Evolutionary conservation across 2,888 invertebrate species (phyloP), one percentile per base, ranked within the genome.

Genomic region (Incurvaria masculella): DNA sequence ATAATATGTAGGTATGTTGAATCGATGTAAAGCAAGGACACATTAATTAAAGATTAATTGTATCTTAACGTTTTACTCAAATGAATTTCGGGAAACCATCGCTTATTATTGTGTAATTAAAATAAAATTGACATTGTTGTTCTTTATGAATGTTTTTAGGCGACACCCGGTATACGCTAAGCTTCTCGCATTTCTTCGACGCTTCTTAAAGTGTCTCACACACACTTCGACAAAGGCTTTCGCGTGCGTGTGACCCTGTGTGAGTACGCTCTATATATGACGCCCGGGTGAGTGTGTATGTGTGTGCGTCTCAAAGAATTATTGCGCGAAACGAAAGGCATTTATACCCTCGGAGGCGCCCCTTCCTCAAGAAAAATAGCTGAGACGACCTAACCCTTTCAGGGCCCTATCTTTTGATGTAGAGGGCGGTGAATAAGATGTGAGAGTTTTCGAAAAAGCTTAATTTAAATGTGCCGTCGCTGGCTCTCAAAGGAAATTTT

Each of bases 141-240:
- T n/a, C n/a, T n/a, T n/a, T n/a, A n/a, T n/a, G n/a, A n/a, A n/a
- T n/a, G n/a, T n/a, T n/a, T n/a, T n/a, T n/a, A n/a, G n/a, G 5
- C 17, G 58, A 58, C 78, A 72, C 57, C 70, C 75, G 72, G 66
- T 78, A 68, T 44, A 55, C 59, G 61, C 59, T 73, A 75, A 76
- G 78, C 75, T 72, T 69, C 76, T 78, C 75, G 75, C 75, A 73
- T 78, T 78, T 78, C 78, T 78, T 78, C 76, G 71, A 62, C 72
- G 75, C 74, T 76, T 78, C 76, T 78, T 78, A 76, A 76, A 78
- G 75, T 75, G 75, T 78, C 76, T 78, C 76, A 76, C 78, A 76
- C 76, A 78, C 74, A 78, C 33, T 33, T 33, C 3, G 11, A 11
- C 33, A 33, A n/a, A 33, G 33, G 11, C 33, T 23, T 10, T 10